Conservation (phyloP, 2,113 vertebrate species). For the Hemiprocne comata region DNA sequence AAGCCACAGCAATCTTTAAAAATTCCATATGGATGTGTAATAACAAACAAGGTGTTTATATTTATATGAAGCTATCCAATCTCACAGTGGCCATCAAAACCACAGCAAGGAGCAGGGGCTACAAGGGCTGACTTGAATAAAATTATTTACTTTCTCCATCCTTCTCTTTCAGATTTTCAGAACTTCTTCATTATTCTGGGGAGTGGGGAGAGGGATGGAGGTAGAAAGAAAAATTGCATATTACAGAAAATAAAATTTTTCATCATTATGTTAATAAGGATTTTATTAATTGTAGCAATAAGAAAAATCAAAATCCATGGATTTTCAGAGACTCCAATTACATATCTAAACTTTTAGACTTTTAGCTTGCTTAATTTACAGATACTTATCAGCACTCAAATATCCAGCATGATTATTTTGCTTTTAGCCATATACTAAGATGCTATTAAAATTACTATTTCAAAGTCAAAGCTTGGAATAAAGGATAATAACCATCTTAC, state of each 20-base stretch:
- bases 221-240: not conserved
- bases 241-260: not conserved
- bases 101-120: rapidly evolving
- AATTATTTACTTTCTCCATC: not conserved
- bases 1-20: not conserved
- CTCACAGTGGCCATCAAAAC: not conserved
- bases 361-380: not conserved
- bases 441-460: not conserved
- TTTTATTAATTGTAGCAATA: not conserved
- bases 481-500: not conserved
- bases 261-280: not conserved
- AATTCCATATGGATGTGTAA: not conserved
- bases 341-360: not conserved
- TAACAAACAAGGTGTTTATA: not conserved
- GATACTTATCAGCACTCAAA: not conserved
- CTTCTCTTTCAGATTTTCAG: not conserved
- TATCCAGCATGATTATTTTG: not conserved
- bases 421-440: not conserved
- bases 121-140: not conserved
- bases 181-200: not conserved
- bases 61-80: not conserved
- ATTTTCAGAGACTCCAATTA: not conserved
- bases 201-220: no score
- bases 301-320: not conserved
- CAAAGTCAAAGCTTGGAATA: not conserved